phyloP scores from a whole-genome alignment of 2,797 vertebrate genomes.

The Anabas testudineus region DNA sequence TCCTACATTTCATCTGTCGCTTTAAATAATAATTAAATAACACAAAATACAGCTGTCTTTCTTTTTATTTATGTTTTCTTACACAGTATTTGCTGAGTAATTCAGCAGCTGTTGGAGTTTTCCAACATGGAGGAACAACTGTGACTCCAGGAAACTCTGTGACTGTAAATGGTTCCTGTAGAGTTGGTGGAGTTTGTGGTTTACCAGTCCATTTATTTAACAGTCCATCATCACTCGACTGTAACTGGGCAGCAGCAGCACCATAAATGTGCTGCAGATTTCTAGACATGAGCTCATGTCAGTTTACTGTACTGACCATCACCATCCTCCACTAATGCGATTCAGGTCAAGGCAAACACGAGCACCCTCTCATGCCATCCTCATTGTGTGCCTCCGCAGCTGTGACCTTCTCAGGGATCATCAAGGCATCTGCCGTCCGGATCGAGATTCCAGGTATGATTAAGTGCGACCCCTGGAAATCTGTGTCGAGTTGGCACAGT shows the following conservation, averaged over 20 bases:
- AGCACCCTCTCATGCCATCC: slow-evolving; percentile 15
- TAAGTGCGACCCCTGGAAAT: slow-evolving; percentile 50
- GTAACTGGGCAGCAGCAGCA: slow-evolving; percentile 19
- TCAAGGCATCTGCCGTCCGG: slow-evolving; percentile 58
- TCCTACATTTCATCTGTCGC: too few species aligned
- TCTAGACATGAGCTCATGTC: slow-evolving; percentile 43
- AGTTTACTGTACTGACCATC: neutral
- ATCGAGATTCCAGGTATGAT: slow-evolving; percentile 73
- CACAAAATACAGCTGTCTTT: too few species aligned
- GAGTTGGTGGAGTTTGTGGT: neutral
- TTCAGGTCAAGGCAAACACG: slow-evolving; percentile 30
- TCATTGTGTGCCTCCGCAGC: slow-evolving; percentile 62
- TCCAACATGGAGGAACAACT: neutral
- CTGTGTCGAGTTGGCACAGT: slow-evolving; percentile 61
- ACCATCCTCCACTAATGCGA: slow-evolving; percentile 13
- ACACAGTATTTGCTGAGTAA: too few species aligned
- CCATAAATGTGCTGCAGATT: slow-evolving; percentile 20
- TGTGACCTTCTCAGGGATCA: slow-evolving; percentile 78
- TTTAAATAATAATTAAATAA: too few species aligned
- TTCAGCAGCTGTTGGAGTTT: neutral
- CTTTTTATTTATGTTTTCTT: too few species aligned
- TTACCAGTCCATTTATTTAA: slow-evolving; percentile 32
- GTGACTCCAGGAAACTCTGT: neutral
- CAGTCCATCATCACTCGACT: slow-evolving; percentile 12
- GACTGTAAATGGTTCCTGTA: neutral